These are phyloP conservation scores for Tyrophagus putrescentiae DNA, from an alignment of 1,140 invertebrate genomes.

Conservation along the genomic window DNA sequence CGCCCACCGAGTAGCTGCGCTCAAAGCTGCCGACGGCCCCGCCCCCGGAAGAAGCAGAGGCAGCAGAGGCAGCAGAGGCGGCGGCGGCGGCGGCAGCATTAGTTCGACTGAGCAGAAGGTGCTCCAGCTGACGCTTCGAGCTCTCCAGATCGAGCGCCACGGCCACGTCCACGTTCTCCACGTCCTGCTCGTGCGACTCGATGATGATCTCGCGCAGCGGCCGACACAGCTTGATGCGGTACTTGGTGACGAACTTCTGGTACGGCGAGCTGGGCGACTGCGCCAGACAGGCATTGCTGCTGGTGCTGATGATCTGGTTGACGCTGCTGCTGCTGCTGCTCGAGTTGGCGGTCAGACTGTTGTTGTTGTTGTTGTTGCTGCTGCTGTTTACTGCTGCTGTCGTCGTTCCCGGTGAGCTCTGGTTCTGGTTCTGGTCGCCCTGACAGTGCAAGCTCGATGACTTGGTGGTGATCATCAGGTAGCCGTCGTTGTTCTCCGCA, in stretches of 20 bases:
- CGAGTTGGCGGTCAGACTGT: too few relatives aligned
- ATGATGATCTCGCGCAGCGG: constrained; percentile 36
- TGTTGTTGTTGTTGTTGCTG: not conserved
- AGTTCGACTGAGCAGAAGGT: not conserved
- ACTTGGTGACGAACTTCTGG: constrained; percentile 19
- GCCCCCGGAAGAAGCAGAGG: too few relatives aligned
- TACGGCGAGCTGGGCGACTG: constrained; percentile 3
- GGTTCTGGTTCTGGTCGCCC: not conserved
- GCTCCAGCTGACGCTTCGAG: not conserved
- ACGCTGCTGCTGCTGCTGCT: not conserved
- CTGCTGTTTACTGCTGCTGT: not conserved
- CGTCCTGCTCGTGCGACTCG: constrained; percentile 33
- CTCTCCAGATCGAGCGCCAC: not conserved
- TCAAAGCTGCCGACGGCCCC: too few relatives aligned
- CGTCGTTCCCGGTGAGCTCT: too few relatives aligned
- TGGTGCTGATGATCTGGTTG: not conserved
- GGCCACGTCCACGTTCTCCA: constrained; percentile 19
- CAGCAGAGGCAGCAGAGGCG: too few relatives aligned
- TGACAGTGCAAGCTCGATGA: constrained; percentile 27
- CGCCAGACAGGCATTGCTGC: not conserved
- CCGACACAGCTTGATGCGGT: constrained; percentile 33
- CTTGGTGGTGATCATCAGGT: constrained; percentile 37
- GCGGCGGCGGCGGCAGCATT: not conserved
- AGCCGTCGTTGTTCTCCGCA: constrained; percentile 36
- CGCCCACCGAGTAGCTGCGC: too few relatives aligned